Evolutionary conservation across 2,113 vertebrate genomes (phyloP).

Genomic region (Osmerus eperlanus): DNA sequence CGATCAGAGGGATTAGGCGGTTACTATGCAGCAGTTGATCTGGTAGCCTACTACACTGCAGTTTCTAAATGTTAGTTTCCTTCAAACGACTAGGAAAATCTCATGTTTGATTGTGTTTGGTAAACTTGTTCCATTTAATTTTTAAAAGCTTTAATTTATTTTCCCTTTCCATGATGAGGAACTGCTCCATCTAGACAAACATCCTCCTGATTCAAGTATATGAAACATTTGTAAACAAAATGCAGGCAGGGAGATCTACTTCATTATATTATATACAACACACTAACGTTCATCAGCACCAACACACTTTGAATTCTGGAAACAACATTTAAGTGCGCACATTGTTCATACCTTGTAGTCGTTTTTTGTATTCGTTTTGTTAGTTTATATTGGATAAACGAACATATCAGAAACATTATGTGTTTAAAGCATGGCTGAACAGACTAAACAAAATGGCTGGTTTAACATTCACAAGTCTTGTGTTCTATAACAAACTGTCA

Average conservation of each 20-base stretch:
- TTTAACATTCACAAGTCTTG: not conserved
- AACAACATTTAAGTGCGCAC: constrained; percentile 6
- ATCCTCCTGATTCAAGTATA: constrained; percentile 23
- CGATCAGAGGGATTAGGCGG: too few relatives aligned
- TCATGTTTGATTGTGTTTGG: not conserved
- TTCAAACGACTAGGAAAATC: not conserved
- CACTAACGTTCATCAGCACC: not conserved
- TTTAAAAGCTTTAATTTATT: not conserved
- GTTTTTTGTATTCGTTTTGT: not conserved
- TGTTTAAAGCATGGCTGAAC: not conserved
- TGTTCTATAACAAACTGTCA: not conserved
- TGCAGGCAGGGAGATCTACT: constrained; percentile 5
- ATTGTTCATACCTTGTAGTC: constrained; percentile 7
- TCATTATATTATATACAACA: not conserved
- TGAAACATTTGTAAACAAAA: constrained; percentile 16
- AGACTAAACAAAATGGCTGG: not conserved
- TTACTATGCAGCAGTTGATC: not conserved
- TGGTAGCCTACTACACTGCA: constrained; percentile 14
- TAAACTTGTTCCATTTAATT: not conserved
- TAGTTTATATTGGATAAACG: not conserved
- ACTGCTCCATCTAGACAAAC: not conserved
- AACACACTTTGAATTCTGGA: constrained; percentile 5
- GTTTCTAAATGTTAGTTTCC: constrained; percentile 21
- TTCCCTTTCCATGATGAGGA: constrained; percentile 5
- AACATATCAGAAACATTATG: not conserved